phyloP scores from a whole-genome alignment of 1,140 invertebrate genomes.

The Pogonomyrmex barbatus region DNA sequence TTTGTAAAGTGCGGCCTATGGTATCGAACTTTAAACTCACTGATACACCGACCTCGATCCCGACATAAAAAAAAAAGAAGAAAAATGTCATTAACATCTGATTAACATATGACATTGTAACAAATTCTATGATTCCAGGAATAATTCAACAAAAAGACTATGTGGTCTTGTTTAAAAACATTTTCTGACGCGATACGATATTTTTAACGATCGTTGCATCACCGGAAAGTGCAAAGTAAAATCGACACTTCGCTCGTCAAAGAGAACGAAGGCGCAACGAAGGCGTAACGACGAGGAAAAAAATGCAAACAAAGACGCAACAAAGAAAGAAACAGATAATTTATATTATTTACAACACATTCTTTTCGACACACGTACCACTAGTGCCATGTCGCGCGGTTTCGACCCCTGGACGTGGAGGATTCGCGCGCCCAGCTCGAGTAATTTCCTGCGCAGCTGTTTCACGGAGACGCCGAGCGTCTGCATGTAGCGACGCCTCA shows the following conservation, averaged over 20 bases:
- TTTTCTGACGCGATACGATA: not conserved
- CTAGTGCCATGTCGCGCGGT: slow-evolving; percentile 84
- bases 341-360: not conserved
- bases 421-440: slow-evolving; percentile 83
- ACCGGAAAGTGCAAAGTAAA: not conserved
- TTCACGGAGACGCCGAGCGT: slow-evolving; percentile 85
- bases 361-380: slow-evolving; percentile 78
- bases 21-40: not conserved
- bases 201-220: not conserved
- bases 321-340: not conserved
- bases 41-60: not conserved
- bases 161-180: not conserved
- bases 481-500: slow-evolving; percentile 85
- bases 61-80: not conserved
- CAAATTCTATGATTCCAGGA: not conserved
- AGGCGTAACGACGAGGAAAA: no score
- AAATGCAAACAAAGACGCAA: not conserved
- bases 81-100: not conserved
- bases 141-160: not conserved
- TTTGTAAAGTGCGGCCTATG: not conserved
- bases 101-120: not conserved
- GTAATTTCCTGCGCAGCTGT: slow-evolving; percentile 83
- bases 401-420: slow-evolving; percentile 83
- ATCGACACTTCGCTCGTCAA: not conserved
- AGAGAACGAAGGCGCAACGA: not conserved